A percentile compares a stretch with the other conserved stretches of the same genome.
Evolutionary conservation across 2,888 invertebrate species (phyloP).

Genomic region (Rosalia funebris): DNA sequence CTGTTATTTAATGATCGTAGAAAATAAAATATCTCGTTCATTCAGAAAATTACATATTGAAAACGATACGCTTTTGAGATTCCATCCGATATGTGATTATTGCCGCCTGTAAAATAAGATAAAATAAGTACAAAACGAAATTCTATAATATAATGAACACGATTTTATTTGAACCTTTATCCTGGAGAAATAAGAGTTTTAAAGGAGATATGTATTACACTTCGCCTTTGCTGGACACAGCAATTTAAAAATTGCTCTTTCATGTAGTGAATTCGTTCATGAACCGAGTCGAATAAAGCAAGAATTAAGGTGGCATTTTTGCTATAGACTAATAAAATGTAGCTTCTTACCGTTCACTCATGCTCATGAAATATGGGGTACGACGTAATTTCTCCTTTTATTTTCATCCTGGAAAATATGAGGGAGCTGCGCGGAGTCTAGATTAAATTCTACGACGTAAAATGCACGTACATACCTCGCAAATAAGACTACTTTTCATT

Average conservation of each 20-base stretch:
- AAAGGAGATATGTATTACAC: too few relatives aligned
- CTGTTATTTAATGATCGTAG: too few relatives aligned
- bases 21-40: too few relatives aligned
- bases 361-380: conserved; percentile 15
- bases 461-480: conserved; percentile 15
- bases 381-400: conserved; percentile 14
- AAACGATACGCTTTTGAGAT: too few relatives aligned
- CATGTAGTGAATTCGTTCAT: neutral
- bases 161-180: too few relatives aligned
- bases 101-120: too few relatives aligned
- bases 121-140: too few relatives aligned
- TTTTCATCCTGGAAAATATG: conserved; percentile 16
- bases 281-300: conserved; percentile 1
- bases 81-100: too few relatives aligned
- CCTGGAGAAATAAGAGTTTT: too few relatives aligned
- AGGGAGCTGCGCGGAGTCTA: neutral
- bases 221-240: neutral
- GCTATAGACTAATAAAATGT: conserved; percentile 19
- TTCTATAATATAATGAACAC: too few relatives aligned
- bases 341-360: conserved; percentile 8
- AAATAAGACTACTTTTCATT: conserved; percentile 12
- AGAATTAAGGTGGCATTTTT: conserved; percentile 19
- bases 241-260: neutral
- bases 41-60: too few relatives aligned
- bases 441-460: conserved; percentile 13